Evolutionary conservation across 2,113 vertebrate species (phyloP).

Genomic region (Callopanchax toddi): DNA sequence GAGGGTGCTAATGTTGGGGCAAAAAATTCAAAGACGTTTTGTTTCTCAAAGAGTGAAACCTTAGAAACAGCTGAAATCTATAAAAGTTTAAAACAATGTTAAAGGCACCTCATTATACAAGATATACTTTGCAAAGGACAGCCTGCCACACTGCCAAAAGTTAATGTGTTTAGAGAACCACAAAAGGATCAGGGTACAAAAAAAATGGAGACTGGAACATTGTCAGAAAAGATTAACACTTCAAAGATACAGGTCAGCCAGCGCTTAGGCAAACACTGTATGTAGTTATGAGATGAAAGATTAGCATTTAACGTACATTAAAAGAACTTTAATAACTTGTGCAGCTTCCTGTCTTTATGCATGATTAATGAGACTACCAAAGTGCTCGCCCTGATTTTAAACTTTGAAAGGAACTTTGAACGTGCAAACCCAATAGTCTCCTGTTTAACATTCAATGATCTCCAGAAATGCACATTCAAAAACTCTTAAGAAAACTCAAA

Average conservation of each 20-base stretch:
- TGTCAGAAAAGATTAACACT: slow-evolving; percentile 3
- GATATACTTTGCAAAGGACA: background rate
- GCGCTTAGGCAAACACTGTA: background rate
- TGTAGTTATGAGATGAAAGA: slow-evolving; percentile 22
- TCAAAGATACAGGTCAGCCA: slow-evolving; percentile 4
- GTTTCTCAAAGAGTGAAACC: background rate
- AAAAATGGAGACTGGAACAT: background rate
- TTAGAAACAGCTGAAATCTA: background rate
- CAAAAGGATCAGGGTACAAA: background rate
- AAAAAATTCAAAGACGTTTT: background rate
- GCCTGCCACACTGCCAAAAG: background rate
- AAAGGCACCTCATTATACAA: background rate
- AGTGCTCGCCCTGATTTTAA: slow-evolving; percentile 5
- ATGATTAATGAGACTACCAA: slow-evolving; percentile 13
- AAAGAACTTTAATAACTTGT: slow-evolving; percentile 11
- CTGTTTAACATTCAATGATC: slow-evolving; percentile 1
- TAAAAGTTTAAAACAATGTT: background rate
- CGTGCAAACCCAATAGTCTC: background rate
- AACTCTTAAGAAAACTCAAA: background rate
- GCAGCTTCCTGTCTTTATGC: slow-evolving; percentile 16
- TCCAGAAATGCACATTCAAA: background rate
- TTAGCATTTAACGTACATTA: slow-evolving; percentile 16
- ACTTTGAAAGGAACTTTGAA: slow-evolving; percentile 3
- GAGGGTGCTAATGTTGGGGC: background rate
- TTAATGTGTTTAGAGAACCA: background rate